These are phyloP conservation scores for Anomalospiza imberbis DNA, from an alignment of 2,797 vertebrate species.

Conservation along the genomic window DNA sequence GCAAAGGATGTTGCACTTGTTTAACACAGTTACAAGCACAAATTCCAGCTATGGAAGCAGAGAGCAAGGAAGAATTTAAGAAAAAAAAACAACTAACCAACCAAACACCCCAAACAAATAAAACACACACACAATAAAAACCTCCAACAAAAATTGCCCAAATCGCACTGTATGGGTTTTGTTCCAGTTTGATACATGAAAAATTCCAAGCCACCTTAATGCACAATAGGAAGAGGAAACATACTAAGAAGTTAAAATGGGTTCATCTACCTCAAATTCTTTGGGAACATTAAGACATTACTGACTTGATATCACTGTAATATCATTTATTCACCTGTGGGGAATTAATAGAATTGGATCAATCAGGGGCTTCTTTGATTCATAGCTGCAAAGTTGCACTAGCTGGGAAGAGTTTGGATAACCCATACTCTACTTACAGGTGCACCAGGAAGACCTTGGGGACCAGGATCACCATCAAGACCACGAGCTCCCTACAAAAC, in stretches of 20 bases:
- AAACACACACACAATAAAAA: not conserved
- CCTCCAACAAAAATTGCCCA: not conserved
- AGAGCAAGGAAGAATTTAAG: not conserved
- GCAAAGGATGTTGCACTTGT: not conserved
- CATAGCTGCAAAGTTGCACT: not conserved
- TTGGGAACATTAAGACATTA: not conserved
- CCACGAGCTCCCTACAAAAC: slow-evolving; percentile 85
- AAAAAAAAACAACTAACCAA: fast-evolving
- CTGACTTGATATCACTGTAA: not conserved
- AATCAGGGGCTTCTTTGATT: not conserved
- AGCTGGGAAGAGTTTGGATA: not conserved
- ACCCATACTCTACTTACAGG: slow-evolving; percentile 77
- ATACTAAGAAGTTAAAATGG: not conserved
- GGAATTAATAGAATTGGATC: not conserved
- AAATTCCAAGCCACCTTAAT: not conserved
- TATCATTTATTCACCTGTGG: not conserved
- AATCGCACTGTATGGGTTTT: not conserved
- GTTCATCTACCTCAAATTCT: not conserved
- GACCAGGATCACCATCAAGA: slow-evolving; percentile 88
- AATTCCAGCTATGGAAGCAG: not conserved
- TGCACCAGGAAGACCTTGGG: slow-evolving; percentile 88
- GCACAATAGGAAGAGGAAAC: not conserved
- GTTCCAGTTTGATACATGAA: not conserved
- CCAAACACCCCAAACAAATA: not conserved
- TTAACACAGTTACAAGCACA: not conserved